Evolutionary conservation across 2,113 vertebrate species (phyloP).

Genomic region (Megaleporinus macrocephalus): DNA sequence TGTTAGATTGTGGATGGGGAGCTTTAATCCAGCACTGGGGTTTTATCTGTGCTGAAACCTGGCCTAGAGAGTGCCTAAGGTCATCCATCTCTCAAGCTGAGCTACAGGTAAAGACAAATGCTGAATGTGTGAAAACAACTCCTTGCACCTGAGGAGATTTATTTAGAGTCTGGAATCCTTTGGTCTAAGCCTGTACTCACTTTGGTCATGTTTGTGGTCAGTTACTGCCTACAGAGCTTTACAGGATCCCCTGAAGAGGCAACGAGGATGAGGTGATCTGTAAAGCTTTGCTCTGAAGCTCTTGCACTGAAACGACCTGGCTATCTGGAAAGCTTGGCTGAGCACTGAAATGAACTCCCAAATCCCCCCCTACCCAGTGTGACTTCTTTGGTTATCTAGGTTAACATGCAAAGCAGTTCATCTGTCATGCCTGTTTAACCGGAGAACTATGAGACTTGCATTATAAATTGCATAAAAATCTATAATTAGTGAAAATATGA

Average conservation of each 20-base stretch:
- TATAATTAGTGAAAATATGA: neutral
- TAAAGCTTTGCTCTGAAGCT: neutral
- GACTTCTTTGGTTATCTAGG: neutral
- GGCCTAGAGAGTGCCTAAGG: neutral
- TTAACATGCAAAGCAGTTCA: neutral
- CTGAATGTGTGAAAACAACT: neutral
- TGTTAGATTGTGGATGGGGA: neutral
- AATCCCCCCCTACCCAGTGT: neutral
- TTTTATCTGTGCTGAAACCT: neutral
- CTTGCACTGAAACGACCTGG: constrained; percentile 16
- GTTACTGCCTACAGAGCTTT: neutral
- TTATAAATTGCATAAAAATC: neutral
- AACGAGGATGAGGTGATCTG: neutral
- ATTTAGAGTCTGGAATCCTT: neutral
- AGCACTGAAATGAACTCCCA: constrained; percentile 16
- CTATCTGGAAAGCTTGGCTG: neutral
- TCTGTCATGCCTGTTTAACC: neutral
- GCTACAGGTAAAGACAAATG: neutral
- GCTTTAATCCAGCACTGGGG: neutral
- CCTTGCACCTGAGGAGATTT: neutral
- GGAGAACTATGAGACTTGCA: neutral
- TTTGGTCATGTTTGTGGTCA: neutral
- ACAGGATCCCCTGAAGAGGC: neutral
- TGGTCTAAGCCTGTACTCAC: neutral
- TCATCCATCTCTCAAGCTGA: neutral